Conservation (phyloP, 2,888 invertebrate genomes). For the Sialis lutaria region DNA sequence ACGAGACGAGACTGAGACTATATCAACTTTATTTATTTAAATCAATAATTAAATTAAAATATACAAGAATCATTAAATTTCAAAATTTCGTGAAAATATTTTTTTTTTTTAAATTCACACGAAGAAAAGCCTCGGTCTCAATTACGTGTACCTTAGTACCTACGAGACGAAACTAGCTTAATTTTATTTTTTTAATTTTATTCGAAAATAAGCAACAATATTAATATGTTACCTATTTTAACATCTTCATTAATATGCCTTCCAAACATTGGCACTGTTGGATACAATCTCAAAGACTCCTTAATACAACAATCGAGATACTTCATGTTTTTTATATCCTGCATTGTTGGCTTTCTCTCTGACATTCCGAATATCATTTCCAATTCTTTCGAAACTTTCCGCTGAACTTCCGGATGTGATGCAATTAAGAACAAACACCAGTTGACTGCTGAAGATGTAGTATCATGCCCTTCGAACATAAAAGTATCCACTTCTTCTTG, state of each 20-base stretch:
- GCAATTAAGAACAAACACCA: slow-evolving; percentile 25
- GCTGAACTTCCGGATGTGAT: slow-evolving; percentile 41
- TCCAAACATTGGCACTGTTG: slow-evolving; percentile 21
- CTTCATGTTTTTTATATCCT: slow-evolving; percentile 20
- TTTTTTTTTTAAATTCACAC: too few species aligned
- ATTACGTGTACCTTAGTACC: too few species aligned
- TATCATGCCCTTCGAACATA: slow-evolving; percentile 26
- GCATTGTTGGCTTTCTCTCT: slow-evolving; percentile 16
- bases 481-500: slow-evolving; percentile 26
- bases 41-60: too few species aligned
- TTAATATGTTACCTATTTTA: slow-evolving; percentile 19
- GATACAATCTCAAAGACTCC: slow-evolving; percentile 21
- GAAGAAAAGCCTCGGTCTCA: too few species aligned
- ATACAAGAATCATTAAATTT: too few species aligned
- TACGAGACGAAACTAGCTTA: too few species aligned
- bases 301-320: slow-evolving; percentile 22
- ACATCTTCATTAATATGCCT: slow-evolving; percentile 17
- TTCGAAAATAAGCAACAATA: too few species aligned
- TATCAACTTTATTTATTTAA: too few species aligned
- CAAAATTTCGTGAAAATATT: too few species aligned
- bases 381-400: slow-evolving; percentile 19
- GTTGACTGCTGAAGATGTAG: slow-evolving; percentile 20
- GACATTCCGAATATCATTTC: slow-evolving; percentile 17
- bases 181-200: too few species aligned
- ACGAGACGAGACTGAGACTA: too few species aligned